Base-by-base conservation (phyloP, 2,113 vertebrate species). In the Hirundichthys speculiger region DNA sequence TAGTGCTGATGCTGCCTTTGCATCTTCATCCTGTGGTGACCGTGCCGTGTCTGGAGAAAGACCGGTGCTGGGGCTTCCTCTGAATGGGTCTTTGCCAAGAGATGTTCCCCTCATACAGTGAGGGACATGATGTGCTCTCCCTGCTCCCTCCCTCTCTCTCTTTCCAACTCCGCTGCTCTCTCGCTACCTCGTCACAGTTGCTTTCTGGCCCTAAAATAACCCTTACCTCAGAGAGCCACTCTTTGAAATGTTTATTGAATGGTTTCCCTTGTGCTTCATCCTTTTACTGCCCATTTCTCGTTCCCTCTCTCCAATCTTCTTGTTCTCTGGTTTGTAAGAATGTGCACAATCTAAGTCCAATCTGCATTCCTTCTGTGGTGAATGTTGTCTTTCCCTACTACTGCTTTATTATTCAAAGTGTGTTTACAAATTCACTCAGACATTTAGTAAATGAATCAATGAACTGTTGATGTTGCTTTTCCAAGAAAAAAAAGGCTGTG, bases 141-240 rank as follows among this genome's bases (percentile, higher is more conserved):
- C 68, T n/a, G 46, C 57, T 42, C 21, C 56, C 22, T 25, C 24
- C 42, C 41, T 30, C 48, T 13, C 15, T 24, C 25, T 41, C 68
- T n/a, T n/a, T 18, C 64, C 27, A 4, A 2, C 43, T 38, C 47
- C 42, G 63, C 14, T 34, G 30, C 30, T 34, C 11, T 34, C 30
- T 34, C 30, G 60, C 61, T 55, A 65, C 76, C 72, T 73, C 80
- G 71, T 84, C 69, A 67, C 85, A 73, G 77, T 83, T 77, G 86
- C 79, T 68, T 56, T 79, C 84, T 73, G 78, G 75, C 76, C 82
- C 83, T 64, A 64, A 89, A 92, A 90, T 90, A 91, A 77, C 67
- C 69, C 42, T 82, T 67, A 77, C 73, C 64, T 82, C 77, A 80
- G 66, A 83, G 86, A 67, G 73, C 67, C 11, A 16, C 54, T 50